phyloP scores from a whole-genome alignment of 2,113 vertebrate species.

The Ptilonorhynchus violaceus region DNA sequence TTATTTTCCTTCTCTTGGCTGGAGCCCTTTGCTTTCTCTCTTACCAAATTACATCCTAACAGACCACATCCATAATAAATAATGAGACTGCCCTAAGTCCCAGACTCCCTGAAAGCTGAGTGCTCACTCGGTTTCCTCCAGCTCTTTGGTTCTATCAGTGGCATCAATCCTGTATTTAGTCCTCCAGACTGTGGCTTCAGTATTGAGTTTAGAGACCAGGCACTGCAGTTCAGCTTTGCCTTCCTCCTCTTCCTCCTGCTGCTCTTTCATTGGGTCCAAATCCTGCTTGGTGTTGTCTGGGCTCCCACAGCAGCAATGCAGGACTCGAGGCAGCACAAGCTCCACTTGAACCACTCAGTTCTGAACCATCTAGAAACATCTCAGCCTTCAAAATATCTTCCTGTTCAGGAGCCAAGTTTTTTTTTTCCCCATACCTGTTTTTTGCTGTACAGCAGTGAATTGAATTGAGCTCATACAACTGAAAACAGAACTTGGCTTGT shows the following conservation, averaged over 20 bases:
- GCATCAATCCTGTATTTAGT: slow-evolving; percentile 70
- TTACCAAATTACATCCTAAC: background rate
- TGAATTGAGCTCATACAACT: background rate
- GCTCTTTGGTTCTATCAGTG: slow-evolving; percentile 70
- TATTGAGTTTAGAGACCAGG: slow-evolving; percentile 74
- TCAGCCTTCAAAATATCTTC: background rate
- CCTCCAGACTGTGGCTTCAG: slow-evolving; percentile 73
- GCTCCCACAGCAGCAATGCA: slow-evolving; percentile 32
- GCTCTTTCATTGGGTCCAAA: slow-evolving; percentile 67
- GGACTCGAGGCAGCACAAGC: background rate
- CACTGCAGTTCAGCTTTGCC: slow-evolving; percentile 63
- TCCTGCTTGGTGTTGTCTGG: slow-evolving; percentile 65
- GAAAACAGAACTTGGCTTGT: slow-evolving; percentile 35
- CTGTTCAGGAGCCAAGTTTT: background rate
- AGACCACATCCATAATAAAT: background rate
- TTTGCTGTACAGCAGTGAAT: background rate
- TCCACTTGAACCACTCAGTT: background rate
- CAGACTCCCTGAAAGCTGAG: background rate
- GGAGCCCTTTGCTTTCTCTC: background rate
- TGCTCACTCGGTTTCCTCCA: slow-evolving; percentile 76
- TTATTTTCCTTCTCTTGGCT: background rate
- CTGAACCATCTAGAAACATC: background rate
- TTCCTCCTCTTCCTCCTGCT: slow-evolving; percentile 74
- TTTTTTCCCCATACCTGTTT: background rate
- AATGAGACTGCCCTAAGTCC: background rate